A percentile compares a stretch with the other conserved stretches of the same genome.
phyloP scores from a whole-genome alignment of 2,888 invertebrate species.

The Mythimna loreyi region DNA sequence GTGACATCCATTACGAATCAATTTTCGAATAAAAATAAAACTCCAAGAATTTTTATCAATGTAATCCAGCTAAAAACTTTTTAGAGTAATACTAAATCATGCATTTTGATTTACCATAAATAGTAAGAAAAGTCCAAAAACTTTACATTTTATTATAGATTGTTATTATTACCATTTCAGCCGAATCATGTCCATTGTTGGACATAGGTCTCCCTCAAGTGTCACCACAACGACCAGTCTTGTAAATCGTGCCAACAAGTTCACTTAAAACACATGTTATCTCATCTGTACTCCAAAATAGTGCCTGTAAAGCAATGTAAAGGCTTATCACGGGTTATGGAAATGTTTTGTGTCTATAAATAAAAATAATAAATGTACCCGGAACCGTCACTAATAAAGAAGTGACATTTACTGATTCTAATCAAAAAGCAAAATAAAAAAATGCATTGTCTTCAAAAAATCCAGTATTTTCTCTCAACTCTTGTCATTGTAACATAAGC shows the following conservation, averaged over 20 bases:
- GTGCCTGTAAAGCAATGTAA: not conserved
- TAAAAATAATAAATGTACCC: constrained; percentile 52
- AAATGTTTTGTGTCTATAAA: constrained; percentile 24
- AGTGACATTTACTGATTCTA: constrained; percentile 71
- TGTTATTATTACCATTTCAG: too few species aligned
- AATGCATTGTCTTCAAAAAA: constrained; percentile 72
- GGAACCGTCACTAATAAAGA: constrained; percentile 51
- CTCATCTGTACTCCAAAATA: too few species aligned
- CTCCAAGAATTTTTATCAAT: too few species aligned
- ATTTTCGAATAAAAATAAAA: too few species aligned
- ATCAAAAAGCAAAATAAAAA: constrained; percentile 73
- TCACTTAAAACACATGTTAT: not conserved
- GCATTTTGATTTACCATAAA: too few species aligned
- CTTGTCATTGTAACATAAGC: constrained; percentile 78
- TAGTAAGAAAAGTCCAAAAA: too few species aligned
- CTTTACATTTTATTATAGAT: not conserved
- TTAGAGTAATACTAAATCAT: too few species aligned
- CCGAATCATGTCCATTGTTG: too few species aligned
- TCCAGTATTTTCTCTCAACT: constrained; percentile 75
- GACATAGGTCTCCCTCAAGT: too few species aligned
- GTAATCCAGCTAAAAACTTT: too few species aligned
- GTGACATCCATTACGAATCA: too few species aligned
- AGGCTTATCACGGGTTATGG: constrained; percentile 11
- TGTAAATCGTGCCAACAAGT: not conserved
- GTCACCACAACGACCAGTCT: too few species aligned